Evolutionary conservation across 1,140 invertebrate species (phyloP).

Genomic region (Tachypleus tridentatus): DNA sequence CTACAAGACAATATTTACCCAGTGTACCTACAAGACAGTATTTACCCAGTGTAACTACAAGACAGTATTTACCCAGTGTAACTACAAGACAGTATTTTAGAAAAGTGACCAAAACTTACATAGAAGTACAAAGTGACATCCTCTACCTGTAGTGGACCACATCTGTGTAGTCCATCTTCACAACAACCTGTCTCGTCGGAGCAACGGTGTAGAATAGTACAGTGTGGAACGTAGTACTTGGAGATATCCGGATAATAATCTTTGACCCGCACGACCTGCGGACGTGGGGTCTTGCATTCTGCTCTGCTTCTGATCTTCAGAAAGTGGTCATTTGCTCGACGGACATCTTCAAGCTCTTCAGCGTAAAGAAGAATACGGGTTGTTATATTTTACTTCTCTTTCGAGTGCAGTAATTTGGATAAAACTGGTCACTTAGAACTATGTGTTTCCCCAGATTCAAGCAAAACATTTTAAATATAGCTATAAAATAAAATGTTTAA

Average conservation of each 20-base stretch:
- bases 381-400: too few relatives aligned
- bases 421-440: too few relatives aligned
- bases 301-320: slow-evolving; percentile 44
- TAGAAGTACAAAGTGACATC: neutral
- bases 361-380: too few relatives aligned
- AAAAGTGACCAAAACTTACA: neutral
- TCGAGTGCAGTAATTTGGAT: too few relatives aligned
- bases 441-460: too few relatives aligned
- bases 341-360: slow-evolving; percentile 13
- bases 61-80: too few relatives aligned
- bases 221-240: slow-evolving; percentile 46
- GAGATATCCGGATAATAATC: slow-evolving; percentile 49
- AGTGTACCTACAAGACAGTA: too few relatives aligned
- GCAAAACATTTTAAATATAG: too few relatives aligned
- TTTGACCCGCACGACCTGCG: slow-evolving; percentile 47
- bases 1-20: too few relatives aligned
- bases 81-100: too few relatives aligned
- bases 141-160: neutral
- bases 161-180: neutral
- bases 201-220: slow-evolving; percentile 1
- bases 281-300: slow-evolving; percentile 46
- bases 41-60: too few relatives aligned
- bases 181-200: neutral
- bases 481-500: too few relatives aligned
- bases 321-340: slow-evolving; percentile 44